Evolutionary conservation across 2,888 invertebrate species (phyloP).

Genomic region (Drosophila stalkeri): DNA sequence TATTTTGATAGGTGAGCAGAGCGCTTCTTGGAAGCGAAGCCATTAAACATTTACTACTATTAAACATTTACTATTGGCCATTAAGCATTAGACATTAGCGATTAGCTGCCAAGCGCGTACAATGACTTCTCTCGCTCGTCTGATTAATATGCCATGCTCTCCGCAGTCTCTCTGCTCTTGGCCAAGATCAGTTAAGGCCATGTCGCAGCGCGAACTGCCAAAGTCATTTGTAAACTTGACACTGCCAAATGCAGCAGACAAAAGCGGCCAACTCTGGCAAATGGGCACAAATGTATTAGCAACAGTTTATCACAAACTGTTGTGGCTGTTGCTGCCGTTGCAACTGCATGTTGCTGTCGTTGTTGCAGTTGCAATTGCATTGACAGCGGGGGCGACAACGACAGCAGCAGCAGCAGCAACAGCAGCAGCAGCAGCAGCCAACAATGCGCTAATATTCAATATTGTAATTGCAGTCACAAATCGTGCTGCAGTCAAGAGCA

Average conservation of each 20-base stretch:
- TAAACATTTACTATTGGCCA: constrained; percentile 43
- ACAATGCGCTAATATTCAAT: constrained; percentile 82
- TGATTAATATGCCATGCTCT: constrained; percentile 65
- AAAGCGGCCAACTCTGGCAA: constrained; percentile 29
- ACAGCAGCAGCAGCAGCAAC: constrained; percentile 17
- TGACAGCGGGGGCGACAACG: constrained; percentile 73
- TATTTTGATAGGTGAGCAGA: constrained; percentile 64
- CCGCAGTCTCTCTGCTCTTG: constrained; percentile 11
- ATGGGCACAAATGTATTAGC: constrained; percentile 72
- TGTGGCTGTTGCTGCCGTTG: constrained; percentile 30
- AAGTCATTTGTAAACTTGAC: constrained; percentile 76
- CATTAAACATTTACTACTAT: constrained; percentile 54
- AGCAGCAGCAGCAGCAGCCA: constrained; percentile 32
- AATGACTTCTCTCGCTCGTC: constrained; percentile 62
- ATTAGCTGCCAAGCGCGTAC: constrained; percentile 55
- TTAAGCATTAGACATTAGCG: constrained; percentile 43
- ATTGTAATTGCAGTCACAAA: constrained; percentile 81
- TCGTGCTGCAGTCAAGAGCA: constrained; percentile 55
- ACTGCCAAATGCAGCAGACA: constrained; percentile 67
- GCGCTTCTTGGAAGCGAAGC: constrained; percentile 73
- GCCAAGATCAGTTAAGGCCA: constrained; percentile 63
- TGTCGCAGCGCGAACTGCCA: constrained; percentile 56
- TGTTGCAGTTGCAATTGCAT: constrained; percentile 38
- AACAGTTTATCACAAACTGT: constrained; percentile 71
- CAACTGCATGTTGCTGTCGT: constrained; percentile 38